phyloP scores from a whole-genome alignment of 2,113 vertebrate species.

The Delphinus delphis region DNA sequence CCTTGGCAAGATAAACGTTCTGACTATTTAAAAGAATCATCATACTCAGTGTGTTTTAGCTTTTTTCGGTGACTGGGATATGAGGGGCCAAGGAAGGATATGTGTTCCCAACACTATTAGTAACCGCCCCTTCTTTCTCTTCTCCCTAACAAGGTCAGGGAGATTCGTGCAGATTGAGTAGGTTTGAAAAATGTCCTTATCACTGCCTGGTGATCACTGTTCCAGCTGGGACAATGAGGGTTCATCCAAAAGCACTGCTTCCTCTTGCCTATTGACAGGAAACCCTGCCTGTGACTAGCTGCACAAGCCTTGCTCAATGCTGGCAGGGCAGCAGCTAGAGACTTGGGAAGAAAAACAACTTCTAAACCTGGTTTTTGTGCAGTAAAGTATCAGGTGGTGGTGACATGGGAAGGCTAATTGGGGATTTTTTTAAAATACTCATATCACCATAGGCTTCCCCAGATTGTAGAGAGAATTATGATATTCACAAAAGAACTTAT shows the following conservation, averaged over 20 bases:
- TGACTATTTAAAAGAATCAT: slow-evolving; percentile 22
- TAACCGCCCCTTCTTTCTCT: slow-evolving; percentile 40
- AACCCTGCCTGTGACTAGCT: slow-evolving; percentile 50
- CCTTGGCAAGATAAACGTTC: background rate
- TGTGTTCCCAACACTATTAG: background rate
- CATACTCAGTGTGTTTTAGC: background rate
- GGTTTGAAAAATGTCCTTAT: slow-evolving; percentile 45
- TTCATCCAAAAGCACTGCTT: slow-evolving; percentile 72
- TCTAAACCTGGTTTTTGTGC: slow-evolving; percentile 19
- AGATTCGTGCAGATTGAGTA: background rate
- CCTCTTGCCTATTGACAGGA: slow-evolving; percentile 74
- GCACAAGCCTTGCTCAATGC: background rate
- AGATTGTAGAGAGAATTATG: background rate
- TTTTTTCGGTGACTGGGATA: slow-evolving; percentile 17
- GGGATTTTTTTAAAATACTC: background rate
- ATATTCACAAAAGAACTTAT: background rate
- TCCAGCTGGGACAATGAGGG: slow-evolving; percentile 63
- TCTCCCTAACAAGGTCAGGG: slow-evolving; percentile 47
- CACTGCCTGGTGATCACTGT: slow-evolving; percentile 51
- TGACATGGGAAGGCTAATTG: background rate
- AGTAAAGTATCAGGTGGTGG: background rate
- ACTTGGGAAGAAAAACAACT: slow-evolving; percentile 53
- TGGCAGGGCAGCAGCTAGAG: background rate
- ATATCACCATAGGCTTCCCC: background rate
- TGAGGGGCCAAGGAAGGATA: background rate